phyloP scores from a whole-genome alignment of 1,140 invertebrate genomes.

The Hyposmocoma kahamanoa region DNA sequence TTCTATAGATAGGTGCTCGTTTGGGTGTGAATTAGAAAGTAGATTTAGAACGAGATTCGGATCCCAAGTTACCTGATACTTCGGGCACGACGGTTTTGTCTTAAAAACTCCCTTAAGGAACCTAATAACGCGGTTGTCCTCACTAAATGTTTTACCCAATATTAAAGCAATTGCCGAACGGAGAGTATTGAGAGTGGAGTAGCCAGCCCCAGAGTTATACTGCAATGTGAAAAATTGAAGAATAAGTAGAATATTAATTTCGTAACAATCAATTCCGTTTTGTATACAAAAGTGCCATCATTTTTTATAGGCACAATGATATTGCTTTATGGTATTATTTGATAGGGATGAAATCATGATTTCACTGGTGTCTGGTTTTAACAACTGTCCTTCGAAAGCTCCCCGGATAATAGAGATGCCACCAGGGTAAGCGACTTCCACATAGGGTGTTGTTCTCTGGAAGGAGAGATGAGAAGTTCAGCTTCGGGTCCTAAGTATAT shows the following conservation, averaged over 20 bases:
- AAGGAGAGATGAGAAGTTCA: conserved; percentile 6
- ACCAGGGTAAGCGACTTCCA: conserved; percentile 4
- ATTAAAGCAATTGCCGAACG: background rate
- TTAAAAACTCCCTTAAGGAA: conserved; percentile 7
- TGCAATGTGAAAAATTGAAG: background rate
- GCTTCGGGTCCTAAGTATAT: background rate
- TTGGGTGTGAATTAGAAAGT: conserved; percentile 2
- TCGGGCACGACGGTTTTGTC: conserved; percentile 1
- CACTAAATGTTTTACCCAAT: background rate
- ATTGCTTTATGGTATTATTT: background rate
- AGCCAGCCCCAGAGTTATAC: background rate
- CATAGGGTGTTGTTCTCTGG: conserved; percentile 5
- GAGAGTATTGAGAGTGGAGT: conserved; percentile 3
- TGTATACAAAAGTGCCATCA: conserved; percentile 2
- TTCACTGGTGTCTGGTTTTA: conserved; percentile 4
- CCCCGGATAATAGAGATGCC: conserved; percentile 6
- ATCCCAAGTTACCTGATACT: conserved; percentile 7
- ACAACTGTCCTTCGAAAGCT: conserved; percentile 3
- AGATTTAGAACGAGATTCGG: conserved; percentile 6
- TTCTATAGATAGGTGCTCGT: conserved; percentile 2
- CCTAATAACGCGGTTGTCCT: background rate
- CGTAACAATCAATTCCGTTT: background rate
- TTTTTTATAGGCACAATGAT: conserved; percentile 3
- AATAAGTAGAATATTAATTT: background rate
- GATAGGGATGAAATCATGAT: conserved; percentile 4